phyloP scores from a whole-genome alignment of 2,113 vertebrate species.

The Redunca redunca region DNA sequence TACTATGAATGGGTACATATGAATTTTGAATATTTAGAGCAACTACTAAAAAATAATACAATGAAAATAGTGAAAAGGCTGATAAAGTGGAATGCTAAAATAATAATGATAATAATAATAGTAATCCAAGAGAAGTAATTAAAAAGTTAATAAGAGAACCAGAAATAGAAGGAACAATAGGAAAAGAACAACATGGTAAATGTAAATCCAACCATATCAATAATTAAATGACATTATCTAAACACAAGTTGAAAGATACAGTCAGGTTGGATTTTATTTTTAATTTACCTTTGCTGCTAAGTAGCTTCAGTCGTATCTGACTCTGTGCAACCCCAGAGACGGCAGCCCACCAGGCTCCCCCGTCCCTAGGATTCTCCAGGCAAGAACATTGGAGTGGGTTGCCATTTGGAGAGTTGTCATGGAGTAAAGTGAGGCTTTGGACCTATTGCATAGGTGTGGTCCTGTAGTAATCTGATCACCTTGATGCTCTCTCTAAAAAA shows the following conservation, averaged over 20 bases:
- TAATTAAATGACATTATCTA: neutral
- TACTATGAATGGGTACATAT: neutral
- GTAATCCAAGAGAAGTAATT: neutral
- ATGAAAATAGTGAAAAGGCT: neutral
- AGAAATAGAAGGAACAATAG: neutral
- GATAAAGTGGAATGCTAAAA: neutral
- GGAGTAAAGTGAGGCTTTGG: neutral
- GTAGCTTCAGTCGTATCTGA: neutral
- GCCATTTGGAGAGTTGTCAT: neutral
- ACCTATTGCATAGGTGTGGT: neutral
- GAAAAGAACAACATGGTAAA: neutral
- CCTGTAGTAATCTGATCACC: neutral
- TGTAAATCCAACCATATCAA: neutral
- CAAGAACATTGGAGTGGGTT: too few species aligned
- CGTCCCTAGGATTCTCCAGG: too few species aligned
- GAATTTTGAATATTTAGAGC: neutral
- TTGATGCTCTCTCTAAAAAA: neutral
- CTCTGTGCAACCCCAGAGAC: too few species aligned
- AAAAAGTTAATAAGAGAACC: neutral
- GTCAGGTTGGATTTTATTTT: neutral
- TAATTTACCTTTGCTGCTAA: neutral
- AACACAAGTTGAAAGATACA: neutral
- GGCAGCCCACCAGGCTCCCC: too few species aligned
- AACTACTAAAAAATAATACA: neutral
- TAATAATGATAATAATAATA: neutral